Percentiles rank a stretch among this genome's conserved stretches.
phyloP scores from a whole-genome alignment of 2,888 invertebrate species.

The Campoplex capitator region DNA sequence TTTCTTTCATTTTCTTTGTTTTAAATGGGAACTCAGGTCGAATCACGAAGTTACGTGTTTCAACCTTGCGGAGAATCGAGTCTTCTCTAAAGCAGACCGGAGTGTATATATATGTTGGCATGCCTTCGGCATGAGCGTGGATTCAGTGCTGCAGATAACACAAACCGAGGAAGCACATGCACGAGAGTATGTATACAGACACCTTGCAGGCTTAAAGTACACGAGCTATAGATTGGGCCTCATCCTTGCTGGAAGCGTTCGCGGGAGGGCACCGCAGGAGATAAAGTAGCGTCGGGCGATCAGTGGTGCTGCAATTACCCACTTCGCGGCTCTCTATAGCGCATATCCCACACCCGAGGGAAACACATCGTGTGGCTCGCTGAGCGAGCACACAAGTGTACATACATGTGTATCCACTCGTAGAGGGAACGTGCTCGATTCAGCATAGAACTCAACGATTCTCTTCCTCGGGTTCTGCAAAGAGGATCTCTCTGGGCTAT shows the following conservation, averaged over 20 bases:
- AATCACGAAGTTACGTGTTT: slow-evolving; percentile 43
- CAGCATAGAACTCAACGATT: slow-evolving; percentile 49
- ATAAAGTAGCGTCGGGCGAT: slow-evolving; percentile 66
- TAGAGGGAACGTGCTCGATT: slow-evolving; percentile 61
- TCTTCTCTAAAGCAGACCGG: neutral
- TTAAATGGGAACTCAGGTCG: slow-evolving; percentile 20
- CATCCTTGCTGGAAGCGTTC: slow-evolving; percentile 34
- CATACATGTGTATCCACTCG: neutral
- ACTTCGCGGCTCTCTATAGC: slow-evolving; percentile 58
- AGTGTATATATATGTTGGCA: slow-evolving; percentile 7
- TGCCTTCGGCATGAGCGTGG: slow-evolving; percentile 45
- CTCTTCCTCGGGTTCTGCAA: slow-evolving; percentile 11
- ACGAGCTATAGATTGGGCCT: slow-evolving; percentile 24
- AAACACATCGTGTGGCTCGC: slow-evolving; percentile 36
- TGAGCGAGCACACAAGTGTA: slow-evolving; percentile 2
- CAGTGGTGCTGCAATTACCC: slow-evolving; percentile 68
- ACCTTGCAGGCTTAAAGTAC: slow-evolving; percentile 15
- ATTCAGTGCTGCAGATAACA: slow-evolving; percentile 54
- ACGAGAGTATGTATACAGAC: neutral
- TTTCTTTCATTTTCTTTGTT: neutral
- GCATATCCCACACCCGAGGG: slow-evolving; percentile 32
- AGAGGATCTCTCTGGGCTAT: slow-evolving; percentile 30
- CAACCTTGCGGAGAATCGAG: slow-evolving; percentile 14
- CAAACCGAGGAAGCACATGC: neutral
- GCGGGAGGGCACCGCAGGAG: slow-evolving; percentile 49